Conservation (phyloP, 2,797 vertebrate genomes). For the Chelonia mydas region DNA sequence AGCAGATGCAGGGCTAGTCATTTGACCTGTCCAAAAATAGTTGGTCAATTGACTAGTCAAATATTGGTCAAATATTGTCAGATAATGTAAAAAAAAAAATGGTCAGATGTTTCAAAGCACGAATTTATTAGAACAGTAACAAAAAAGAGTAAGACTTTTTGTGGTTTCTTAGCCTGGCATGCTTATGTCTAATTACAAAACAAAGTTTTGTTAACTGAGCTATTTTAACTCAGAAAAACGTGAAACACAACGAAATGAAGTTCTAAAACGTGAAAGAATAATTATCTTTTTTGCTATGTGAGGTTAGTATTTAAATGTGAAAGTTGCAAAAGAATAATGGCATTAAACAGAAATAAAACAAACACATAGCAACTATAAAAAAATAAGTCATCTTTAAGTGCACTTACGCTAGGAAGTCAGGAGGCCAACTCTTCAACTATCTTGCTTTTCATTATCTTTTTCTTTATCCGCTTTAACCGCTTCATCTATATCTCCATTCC, state of each 20-base stretch:
- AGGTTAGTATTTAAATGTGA: not conserved
- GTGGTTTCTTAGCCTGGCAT: not conserved
- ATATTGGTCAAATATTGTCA: not conserved
- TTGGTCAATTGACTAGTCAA: not conserved
- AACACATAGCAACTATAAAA: not conserved
- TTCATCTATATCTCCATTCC: not conserved
- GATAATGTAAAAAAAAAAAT: not conserved
- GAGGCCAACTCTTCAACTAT: not conserved
- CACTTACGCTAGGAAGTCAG: not conserved
- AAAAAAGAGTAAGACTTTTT: not conserved
- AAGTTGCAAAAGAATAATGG: not conserved
- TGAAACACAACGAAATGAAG: not conserved
- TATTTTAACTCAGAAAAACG: not conserved
- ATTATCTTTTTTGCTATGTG: not conserved
- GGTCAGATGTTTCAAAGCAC: not conserved
- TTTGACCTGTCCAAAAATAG: not conserved
- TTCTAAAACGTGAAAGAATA: not conserved
- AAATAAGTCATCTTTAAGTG: not conserved
- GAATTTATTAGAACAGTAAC: not conserved
- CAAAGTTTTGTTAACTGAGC: not conserved
- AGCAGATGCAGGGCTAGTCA: not conserved
- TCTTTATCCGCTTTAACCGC: not conserved
- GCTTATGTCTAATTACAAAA: not conserved
- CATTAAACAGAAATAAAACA: not conserved
- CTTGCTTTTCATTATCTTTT: not conserved